Evolutionary conservation across 1,140 invertebrate species (phyloP).

Genomic region (Eriocheir sinensis): DNA sequence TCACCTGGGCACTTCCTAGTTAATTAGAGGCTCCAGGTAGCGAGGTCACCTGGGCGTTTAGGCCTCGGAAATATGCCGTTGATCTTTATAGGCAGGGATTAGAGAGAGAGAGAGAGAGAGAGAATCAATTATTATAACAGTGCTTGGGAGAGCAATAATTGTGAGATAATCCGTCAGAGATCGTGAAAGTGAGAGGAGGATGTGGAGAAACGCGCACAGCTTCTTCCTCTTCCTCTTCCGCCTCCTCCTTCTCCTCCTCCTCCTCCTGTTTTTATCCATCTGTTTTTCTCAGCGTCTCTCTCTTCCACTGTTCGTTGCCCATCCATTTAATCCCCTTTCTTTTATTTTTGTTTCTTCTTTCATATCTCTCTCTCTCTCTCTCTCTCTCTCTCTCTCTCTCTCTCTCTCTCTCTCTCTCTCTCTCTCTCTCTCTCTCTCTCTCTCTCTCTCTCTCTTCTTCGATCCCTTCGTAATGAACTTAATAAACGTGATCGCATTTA

Average conservation of each 20-base stretch:
- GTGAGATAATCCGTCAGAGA: too few relatives aligned
- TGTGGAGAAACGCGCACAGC: too few relatives aligned
- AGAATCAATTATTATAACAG: too few relatives aligned
- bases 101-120: slow-evolving; percentile 21
- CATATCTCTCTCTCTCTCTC: neutral
- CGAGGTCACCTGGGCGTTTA: neutral
- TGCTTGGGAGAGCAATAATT: too few relatives aligned
- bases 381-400: neutral
- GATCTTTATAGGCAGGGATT: neutral
- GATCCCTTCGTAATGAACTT: too few relatives aligned
- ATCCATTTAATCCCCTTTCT: neutral
- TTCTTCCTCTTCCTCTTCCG: neutral
- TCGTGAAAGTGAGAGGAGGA: neutral
- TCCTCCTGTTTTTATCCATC: too few relatives aligned
- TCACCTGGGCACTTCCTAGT: neutral
- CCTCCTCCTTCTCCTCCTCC: neutral
- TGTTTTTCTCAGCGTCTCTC: too few relatives aligned
- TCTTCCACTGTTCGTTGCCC: neutral
- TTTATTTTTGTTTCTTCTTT: neutral
- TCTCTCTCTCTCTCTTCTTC: neutral
- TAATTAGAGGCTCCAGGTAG: neutral
- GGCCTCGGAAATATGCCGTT: neutral
- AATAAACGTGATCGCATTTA: too few relatives aligned
- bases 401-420: neutral
- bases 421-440: neutral